These are phyloP conservation scores for Microchrysa polita DNA, from an alignment of 2,888 invertebrate species.

Conservation along the genomic window DNA sequence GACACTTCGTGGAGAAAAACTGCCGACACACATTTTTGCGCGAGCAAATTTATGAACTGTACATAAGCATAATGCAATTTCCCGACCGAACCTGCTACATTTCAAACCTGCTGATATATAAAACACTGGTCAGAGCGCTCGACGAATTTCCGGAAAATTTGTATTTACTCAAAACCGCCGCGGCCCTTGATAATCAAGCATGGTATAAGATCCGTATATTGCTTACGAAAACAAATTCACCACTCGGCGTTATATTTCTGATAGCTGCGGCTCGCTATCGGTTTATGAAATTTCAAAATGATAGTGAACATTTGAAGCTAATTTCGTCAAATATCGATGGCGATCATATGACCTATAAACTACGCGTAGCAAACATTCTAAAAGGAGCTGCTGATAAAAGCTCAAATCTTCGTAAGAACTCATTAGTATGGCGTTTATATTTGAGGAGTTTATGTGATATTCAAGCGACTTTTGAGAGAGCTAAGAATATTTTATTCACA, in stretches of 20 bases:
- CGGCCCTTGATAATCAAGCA: slow-evolving; percentile 63
- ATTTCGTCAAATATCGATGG: slow-evolving; percentile 46
- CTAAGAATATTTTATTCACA: slow-evolving; percentile 63
- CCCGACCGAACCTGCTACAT: slow-evolving; percentile 57
- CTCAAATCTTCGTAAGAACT: slow-evolving; percentile 57
- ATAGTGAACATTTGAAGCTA: slow-evolving; percentile 45
- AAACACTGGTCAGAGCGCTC: slow-evolving; percentile 62
- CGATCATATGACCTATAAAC: slow-evolving; percentile 53
- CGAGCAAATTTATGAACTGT: slow-evolving; percentile 65
- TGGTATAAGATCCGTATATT: slow-evolving; percentile 68
- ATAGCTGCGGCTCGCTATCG: slow-evolving; percentile 63
- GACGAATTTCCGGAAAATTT: slow-evolving; percentile 70
- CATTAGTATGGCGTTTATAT: slow-evolving; percentile 72
- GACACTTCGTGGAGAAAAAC: slow-evolving; percentile 52
- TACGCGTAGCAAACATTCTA: slow-evolving; percentile 59
- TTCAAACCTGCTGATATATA: slow-evolving; percentile 62
- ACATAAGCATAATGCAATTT: slow-evolving; percentile 57
- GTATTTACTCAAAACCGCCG: slow-evolving; percentile 66
- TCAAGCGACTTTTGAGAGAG: slow-evolving; percentile 58
- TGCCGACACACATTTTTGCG: slow-evolving; percentile 57
- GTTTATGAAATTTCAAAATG: slow-evolving; percentile 50
- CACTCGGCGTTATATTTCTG: slow-evolving; percentile 65
- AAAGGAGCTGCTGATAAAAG: slow-evolving; percentile 53
- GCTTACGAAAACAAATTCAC: slow-evolving; percentile 63
- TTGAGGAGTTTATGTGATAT: slow-evolving; percentile 67